phyloP scores from a whole-genome alignment of 2,113 vertebrate species.

The Cisticola juncidis region DNA sequence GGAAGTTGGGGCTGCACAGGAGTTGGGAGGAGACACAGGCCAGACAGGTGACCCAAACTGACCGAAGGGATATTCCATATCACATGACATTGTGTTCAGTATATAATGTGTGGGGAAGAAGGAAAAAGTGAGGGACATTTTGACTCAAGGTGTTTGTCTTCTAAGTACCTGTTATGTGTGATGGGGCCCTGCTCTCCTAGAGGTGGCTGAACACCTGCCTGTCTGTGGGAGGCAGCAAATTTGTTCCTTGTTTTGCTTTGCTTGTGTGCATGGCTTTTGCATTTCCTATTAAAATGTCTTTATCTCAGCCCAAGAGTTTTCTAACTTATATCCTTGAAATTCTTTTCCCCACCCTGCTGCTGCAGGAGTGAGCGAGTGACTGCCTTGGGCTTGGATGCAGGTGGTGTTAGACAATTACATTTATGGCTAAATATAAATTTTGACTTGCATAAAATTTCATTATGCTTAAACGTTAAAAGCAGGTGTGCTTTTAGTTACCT shows the following conservation, averaged over 20 bases:
- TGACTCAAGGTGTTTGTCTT: not conserved
- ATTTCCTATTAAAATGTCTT: not conserved
- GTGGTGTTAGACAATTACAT: not conserved
- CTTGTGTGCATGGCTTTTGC: not conserved
- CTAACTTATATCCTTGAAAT: not conserved
- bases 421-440: not conserved
- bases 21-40: not conserved
- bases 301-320: not conserved
- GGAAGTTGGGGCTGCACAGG: too few species aligned
- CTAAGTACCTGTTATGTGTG: not conserved
- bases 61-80: not conserved
- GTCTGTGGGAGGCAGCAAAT: not conserved
- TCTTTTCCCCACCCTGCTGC: not conserved
- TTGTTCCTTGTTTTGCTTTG: not conserved
- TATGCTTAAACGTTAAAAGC: not conserved
- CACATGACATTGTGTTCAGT: too few species aligned
- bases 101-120: not conserved
- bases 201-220: not conserved
- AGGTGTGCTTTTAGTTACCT: not conserved
- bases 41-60: accelerated
- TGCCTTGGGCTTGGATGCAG: not conserved
- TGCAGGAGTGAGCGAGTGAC: not conserved
- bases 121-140: not conserved
- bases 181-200: too few species aligned
- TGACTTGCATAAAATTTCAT: not conserved